These are phyloP conservation scores for Oppia nitens DNA, from an alignment of 1,140 invertebrate genomes.

Conservation along the genomic window DNA sequence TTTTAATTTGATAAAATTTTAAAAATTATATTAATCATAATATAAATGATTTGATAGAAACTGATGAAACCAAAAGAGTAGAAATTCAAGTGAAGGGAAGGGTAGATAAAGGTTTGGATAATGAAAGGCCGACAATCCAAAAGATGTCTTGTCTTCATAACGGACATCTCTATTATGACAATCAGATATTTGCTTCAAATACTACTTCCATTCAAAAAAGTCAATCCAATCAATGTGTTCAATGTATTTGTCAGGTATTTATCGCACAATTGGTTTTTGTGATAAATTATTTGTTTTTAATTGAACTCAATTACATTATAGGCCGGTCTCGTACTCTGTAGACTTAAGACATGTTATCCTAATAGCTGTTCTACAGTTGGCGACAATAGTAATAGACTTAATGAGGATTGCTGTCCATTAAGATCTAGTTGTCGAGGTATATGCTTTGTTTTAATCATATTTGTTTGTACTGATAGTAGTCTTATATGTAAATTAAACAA, in stretches of 20 bases:
- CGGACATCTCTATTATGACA: constrained; percentile 21
- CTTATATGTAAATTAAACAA: not conserved
- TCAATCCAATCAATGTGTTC: constrained; percentile 23
- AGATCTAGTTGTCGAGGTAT: constrained; percentile 12
- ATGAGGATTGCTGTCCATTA: constrained; percentile 13
- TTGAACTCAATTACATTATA: not conserved
- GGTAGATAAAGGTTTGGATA: not conserved
- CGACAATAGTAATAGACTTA: not conserved
- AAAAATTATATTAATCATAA: not conserved
- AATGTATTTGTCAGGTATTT: constrained; percentile 22
- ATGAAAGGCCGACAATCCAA: not conserved
- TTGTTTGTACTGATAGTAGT: not conserved
- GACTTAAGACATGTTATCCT: constrained; percentile 11
- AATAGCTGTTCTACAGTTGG: constrained; percentile 4
- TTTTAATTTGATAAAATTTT: not conserved
- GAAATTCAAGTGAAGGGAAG: not conserved
- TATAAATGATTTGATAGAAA: no score
- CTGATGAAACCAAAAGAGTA: not conserved
- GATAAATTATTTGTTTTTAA: not conserved
- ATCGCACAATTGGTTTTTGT: not conserved
- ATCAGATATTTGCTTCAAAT: constrained; percentile 23
- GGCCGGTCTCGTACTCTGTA: constrained; percentile 15
- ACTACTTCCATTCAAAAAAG: constrained; percentile 21
- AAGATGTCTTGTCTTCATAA: constrained; percentile 23
- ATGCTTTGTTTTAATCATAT: not conserved